These are phyloP conservation scores for Philopotamus ludificatus DNA, from an alignment of 1,140 invertebrate genomes.

Conservation along the genomic window DNA sequence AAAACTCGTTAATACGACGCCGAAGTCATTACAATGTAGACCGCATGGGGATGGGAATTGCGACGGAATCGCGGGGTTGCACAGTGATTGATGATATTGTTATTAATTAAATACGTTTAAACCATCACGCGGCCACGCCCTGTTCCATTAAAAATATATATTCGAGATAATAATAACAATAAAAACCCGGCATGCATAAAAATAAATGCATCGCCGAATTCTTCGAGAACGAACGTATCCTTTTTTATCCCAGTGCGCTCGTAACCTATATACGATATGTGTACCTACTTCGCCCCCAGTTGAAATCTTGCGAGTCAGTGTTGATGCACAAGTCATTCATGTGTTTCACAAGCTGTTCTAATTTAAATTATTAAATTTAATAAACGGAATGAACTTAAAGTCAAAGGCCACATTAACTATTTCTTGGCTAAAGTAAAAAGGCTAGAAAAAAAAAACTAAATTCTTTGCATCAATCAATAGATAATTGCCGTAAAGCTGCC, in stretches of 20 bases:
- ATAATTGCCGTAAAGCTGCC: slow-evolving; percentile 74
- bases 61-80: no score
- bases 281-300: background rate
- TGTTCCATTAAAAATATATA: no score
- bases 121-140: no score
- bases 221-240: background rate
- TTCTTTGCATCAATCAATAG: slow-evolving; percentile 78
- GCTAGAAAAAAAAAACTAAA: slow-evolving; percentile 81
- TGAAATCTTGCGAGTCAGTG: background rate
- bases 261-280: slow-evolving; percentile 20
- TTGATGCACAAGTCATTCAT: slow-evolving; percentile 1
- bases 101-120: no score
- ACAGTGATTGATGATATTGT: no score
- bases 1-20: background rate
- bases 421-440: no score
- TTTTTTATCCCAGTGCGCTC: slow-evolving; percentile 3
- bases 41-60: no score
- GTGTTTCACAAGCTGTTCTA: background rate
- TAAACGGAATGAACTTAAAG: no score
- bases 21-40: background rate
- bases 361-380: no score
- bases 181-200: background rate
- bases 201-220: slow-evolving; percentile 1
- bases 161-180: no score
- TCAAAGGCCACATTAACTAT: no score